A percentile compares a stretch with the other conserved stretches of the same genome.
Evolutionary conservation across 2,113 vertebrate species (phyloP).

Genomic region (Myrmecophaga tridactyla): DNA sequence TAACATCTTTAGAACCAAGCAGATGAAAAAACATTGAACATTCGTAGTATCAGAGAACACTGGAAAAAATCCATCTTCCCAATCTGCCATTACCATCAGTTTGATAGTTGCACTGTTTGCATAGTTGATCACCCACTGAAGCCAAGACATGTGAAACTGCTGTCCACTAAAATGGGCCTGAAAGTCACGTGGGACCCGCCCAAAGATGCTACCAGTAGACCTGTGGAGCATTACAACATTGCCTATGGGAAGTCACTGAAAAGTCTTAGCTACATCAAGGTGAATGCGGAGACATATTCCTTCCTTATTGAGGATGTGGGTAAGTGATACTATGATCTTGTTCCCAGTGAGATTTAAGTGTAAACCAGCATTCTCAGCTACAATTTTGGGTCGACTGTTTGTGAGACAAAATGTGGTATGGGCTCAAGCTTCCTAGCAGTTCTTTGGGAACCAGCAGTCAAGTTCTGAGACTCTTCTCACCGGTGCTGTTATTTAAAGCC

Average conservation of each 20-base stretch:
- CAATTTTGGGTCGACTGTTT: background rate
- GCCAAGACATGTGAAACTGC: constrained; percentile 84
- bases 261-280: constrained; percentile 83
- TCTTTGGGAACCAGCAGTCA: background rate
- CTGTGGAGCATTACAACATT: constrained; percentile 83
- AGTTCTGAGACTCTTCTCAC: background rate
- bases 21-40: background rate
- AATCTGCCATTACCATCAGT: background rate
- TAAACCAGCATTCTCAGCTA: background rate
- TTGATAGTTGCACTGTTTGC: constrained; percentile 73
- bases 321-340: constrained; percentile 72
- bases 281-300: constrained; percentile 79
- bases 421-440: background rate
- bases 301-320: constrained; percentile 85
- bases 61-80: background rate
- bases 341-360: background rate
- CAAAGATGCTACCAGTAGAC: constrained; percentile 83
- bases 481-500: background rate
- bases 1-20: background rate
- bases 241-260: constrained; percentile 86
- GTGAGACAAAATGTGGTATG: background rate
- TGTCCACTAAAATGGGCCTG: constrained; percentile 81
- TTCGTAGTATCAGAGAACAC: background rate
- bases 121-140: constrained; percentile 81
- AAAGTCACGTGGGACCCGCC: constrained; percentile 86